These are phyloP conservation scores for Dynastes hyllus DNA, from an alignment of 2,888 invertebrate species.

Conservation along the genomic window DNA sequence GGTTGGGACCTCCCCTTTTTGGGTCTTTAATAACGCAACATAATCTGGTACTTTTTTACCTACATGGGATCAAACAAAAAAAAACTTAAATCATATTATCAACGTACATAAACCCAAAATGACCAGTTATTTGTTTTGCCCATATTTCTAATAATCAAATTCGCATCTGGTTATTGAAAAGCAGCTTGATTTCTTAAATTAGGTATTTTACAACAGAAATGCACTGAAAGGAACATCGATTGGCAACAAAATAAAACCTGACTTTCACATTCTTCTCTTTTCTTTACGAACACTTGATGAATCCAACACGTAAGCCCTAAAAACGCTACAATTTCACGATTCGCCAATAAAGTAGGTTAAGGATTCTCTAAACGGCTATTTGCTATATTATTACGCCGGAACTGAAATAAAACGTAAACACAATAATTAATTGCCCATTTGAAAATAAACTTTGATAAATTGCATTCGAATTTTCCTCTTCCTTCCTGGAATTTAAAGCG, in stretches of 20 bases:
- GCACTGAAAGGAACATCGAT: background rate
- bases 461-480: constrained; percentile 9
- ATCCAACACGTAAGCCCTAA: background rate
- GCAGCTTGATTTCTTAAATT: background rate
- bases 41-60: too few species aligned
- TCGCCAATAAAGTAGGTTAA: constrained; percentile 23
- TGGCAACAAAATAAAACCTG: background rate
- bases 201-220: background rate
- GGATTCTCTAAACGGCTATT: constrained; percentile 30
- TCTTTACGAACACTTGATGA: background rate
- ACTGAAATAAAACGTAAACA: constrained; percentile 37
- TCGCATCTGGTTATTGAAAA: too few species aligned
- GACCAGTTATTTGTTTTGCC: too few species aligned
- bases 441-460: constrained; percentile 34
- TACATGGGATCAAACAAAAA: too few species aligned
- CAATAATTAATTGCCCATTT: constrained; percentile 38
- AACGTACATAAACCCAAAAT: too few species aligned
- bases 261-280: background rate
- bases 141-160: too few species aligned
- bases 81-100: too few species aligned
- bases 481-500: constrained; percentile 36
- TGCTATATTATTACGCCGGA: constrained; percentile 11
- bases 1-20: too few species aligned
- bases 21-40: too few species aligned
- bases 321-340: constrained; percentile 17